Conservation (phyloP, 2,888 invertebrate species). For the Alcis repandata region DNA sequence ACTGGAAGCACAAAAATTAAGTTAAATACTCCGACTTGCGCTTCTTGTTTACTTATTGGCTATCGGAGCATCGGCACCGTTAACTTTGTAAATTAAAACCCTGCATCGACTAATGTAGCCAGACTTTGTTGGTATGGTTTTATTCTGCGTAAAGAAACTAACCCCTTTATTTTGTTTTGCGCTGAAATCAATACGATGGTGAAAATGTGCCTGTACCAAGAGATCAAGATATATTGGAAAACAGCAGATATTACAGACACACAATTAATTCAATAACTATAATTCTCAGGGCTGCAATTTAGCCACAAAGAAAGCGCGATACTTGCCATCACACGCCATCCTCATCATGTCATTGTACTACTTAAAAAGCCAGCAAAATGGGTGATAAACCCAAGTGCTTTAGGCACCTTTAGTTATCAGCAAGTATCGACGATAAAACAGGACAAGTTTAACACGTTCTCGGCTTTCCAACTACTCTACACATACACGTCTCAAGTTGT, state of each 20-base stretch:
- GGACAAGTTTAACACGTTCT: not conserved
- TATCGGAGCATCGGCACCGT: conserved; percentile 63
- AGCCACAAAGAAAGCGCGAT: too few relatives aligned
- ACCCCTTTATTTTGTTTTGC: not conserved
- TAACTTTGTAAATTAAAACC: conserved; percentile 78
- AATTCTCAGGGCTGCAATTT: too few relatives aligned
- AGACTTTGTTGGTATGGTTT: conserved; percentile 37
- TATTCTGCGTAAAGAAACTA: conserved; percentile 27
- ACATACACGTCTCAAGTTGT: conserved; percentile 66
- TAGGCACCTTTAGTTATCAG: too few relatives aligned
- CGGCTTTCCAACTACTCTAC: not conserved
- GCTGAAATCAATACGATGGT: too few relatives aligned
- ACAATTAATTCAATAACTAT: too few relatives aligned
- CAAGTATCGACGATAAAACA: not conserved
- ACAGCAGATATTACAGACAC: too few relatives aligned
- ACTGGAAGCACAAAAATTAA: conserved; percentile 85
- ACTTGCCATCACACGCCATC: too few relatives aligned
- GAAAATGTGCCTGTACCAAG: too few relatives aligned
- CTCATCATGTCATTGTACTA: too few relatives aligned
- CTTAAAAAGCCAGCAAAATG: too few relatives aligned
- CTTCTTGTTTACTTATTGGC: conserved; percentile 80
- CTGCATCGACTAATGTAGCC: conserved; percentile 61
- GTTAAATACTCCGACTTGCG: conserved; percentile 82
- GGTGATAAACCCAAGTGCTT: too few relatives aligned
- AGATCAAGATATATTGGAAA: too few relatives aligned